phyloP scores from a whole-genome alignment of 1,140 invertebrate species.

The Nebria ingens region DNA sequence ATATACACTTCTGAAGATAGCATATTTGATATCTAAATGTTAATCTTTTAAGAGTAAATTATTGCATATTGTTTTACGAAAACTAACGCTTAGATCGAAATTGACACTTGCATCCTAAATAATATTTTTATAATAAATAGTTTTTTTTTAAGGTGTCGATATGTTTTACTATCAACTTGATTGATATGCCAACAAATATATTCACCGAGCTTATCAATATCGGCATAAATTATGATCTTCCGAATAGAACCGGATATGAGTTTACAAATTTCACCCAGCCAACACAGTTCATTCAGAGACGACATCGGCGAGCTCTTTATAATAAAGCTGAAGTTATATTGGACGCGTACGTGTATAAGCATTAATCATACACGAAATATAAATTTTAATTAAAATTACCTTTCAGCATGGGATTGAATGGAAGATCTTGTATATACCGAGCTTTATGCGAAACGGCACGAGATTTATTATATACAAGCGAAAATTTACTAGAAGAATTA shows the following conservation, averaged over 20 bases:
- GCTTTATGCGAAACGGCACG: constrained; percentile 64
- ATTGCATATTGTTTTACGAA: no score
- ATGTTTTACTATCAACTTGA: constrained; percentile 22
- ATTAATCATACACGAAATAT: neutral
- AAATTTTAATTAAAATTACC: constrained; percentile 15
- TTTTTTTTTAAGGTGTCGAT: constrained; percentile 16
- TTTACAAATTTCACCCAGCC: constrained; percentile 31
- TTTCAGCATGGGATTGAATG: constrained; percentile 46
- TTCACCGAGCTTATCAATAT: constrained; percentile 60
- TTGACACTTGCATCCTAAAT: no score
- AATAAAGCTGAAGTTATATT: constrained; percentile 56
- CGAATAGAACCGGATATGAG: constrained; percentile 51
- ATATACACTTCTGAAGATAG: no score
- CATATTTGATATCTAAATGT: no score
- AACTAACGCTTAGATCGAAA: no score
- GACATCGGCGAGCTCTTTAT: constrained; percentile 49
- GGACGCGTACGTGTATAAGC: constrained; percentile 50
- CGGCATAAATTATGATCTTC: constrained; percentile 65
- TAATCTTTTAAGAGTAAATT: no score
- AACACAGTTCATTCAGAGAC: constrained; percentile 37
- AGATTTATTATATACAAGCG: constrained; percentile 45
- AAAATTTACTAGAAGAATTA: constrained; percentile 59
- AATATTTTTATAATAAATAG: no score
- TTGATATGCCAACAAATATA: constrained; percentile 38
- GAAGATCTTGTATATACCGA: constrained; percentile 57